phyloP scores from a whole-genome alignment of 37 sponge, comb jelly and placozoan genomes.

The Theonella swinhoei region DNA sequence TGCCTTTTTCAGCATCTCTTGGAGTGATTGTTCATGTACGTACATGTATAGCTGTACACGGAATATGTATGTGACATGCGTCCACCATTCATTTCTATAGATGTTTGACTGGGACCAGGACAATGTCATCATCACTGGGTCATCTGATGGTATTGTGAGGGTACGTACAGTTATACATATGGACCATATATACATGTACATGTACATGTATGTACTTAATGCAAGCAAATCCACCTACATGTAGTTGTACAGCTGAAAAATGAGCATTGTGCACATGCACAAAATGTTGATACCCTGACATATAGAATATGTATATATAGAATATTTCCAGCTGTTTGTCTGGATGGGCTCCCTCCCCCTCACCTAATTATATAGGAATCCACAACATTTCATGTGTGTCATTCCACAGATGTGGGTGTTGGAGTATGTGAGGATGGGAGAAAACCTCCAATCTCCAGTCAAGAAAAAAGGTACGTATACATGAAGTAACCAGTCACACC shows the following conservation, averaged over 20 bases:
- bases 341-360: not conserved
- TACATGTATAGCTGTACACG: no score
- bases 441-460: not conserved
- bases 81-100: no score
- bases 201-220: not conserved
- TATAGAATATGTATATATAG: not conserved
- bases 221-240: no score
- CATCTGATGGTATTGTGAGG: constrained; percentile 91
- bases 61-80: no score
- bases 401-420: constrained; percentile 52
- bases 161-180: constrained; percentile 54
- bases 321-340: not conserved
- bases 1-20: no score
- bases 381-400: not conserved
- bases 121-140: constrained; percentile 94
- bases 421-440: constrained; percentile 42
- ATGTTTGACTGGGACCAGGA: constrained; percentile 90
- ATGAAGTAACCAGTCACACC: no score
- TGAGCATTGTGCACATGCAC: not conserved
- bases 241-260: no score
- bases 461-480: not conserved
- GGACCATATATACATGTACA: no score
- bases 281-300: not conserved
- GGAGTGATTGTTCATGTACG: no score
- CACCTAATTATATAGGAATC: not conserved